Evolutionary conservation across 2,797 vertebrate species (phyloP), one percentile per base, ranked within the genome.

Genomic region (Myripristis jacobus): DNA sequence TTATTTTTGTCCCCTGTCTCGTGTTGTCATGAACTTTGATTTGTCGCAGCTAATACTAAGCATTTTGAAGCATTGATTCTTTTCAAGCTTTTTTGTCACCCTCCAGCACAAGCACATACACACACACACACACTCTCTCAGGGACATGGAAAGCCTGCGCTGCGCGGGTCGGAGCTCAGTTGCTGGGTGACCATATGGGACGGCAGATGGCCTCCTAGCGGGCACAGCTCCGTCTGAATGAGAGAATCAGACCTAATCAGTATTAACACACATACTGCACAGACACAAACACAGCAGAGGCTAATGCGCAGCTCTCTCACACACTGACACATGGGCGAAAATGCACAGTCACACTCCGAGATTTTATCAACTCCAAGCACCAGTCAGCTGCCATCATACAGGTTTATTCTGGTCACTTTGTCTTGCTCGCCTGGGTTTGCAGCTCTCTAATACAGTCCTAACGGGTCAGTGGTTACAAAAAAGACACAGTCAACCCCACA

Each of bases 191-290:
- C 78, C 92, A 92, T 92, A 92, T 89, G 89, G 87, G 63, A 71
- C 46, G 51, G 71, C 92, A 93, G 92, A 92, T 93, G 91, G 91
- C 82, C 75, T 84, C 54, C 71, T 81, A 80, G 70, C 43, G 21
- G 73, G 66, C 77, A 56, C 63, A 41, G 16, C 74, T 18, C 48
- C 46, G 1, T 79, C 80, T 91, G 87, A 90, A 89, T 80, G 74
- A 87, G 68, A 47, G 78, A 75, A 72, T 83, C 78, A 61, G 62
- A 82, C 90, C 81, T 89, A 79, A 88, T 84, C 84, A 80, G 88
- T 62, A 70, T 86, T 82, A 86, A 79, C 81, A 72, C 70, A 77
- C 59, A 70, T 29, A 70, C 54, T n/a, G n/a, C n/a, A n/a, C n/a
- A n/a, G n/a, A 66, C 44, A 76, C 69, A 36, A 29, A 79, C 73